Base-by-base conservation (phyloP, 2,113 vertebrate species). In the Toxotes jaculatrix region DNA sequence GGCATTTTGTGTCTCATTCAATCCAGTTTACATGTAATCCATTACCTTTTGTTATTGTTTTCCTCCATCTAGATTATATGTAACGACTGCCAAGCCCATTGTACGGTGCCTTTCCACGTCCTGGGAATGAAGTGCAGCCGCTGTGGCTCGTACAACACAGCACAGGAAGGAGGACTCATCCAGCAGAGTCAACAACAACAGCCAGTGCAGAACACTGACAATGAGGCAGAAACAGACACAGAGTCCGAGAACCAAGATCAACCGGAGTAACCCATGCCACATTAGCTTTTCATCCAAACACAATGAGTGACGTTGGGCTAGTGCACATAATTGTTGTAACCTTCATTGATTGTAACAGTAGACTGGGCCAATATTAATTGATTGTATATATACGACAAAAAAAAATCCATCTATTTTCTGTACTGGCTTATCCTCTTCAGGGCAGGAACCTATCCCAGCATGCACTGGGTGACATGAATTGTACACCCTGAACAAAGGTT, bases 101-200 rank as follows among this genome's bases (percentile, higher is more conserved):
- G 96, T 76, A 96, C 89, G 0, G 97, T 96, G 66, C 94, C 95
- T 59, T 99, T 98, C 89, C 98, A 99, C 51, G 96, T 99, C 21
- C 79, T 99, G 88, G 98, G 97, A 74, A 96, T 99, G 96, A 99
- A 99, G 87, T 99, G 98, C 92, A 93, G 88, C 21, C 81, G 79
- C 75, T 99, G 98, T 74, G 96, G 96, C 1, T 99, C 98, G 0
- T 99, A 99, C 83, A 99, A 99, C 89, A 99, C 98, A 0, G 94
- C 96, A 1, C 97, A 97, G 80, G 95, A 97, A 2, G 96, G 97
- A 32, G 95, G 91, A 1, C 92, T 95, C 55, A 93, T 94, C 59
- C 16, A 92, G 62, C 17, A 90, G 62, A 87, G 90, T 62, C 88
- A 91, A 68, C 91, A 85, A 3, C 86, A 67, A 43, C 86, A 71